Base-by-base conservation (phyloP, 1,140 invertebrate genomes). In the Trichogramma pretiosum region DNA sequence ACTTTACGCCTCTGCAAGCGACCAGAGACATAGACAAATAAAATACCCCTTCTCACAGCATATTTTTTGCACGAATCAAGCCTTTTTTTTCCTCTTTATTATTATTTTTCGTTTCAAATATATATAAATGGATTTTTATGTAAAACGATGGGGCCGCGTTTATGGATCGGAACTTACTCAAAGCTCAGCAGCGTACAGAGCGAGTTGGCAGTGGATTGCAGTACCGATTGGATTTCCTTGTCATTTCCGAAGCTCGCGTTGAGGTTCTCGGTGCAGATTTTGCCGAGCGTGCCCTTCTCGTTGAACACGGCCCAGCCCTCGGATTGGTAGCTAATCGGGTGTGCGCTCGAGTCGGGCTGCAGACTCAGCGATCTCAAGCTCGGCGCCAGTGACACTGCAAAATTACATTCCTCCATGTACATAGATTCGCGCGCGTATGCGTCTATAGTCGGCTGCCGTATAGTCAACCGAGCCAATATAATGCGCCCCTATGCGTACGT, bases 261-360 rank as follows among this genome's bases (percentile, higher is more conserved):
- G 8, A 87, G 70, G 53, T 83, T 83, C 44, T 85, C 84, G 21
- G 83, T 81, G 56, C 88, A 91, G 17, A 90, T 68, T 67, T 89
- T 89, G 24, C 86, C 87, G 16, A 78, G 67, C n/a, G 76, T 75
- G 8, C 87, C 87, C 57, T 85, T 84, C 65, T 90, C 86, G 44
- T 85, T 84, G 72, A 87, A 90, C 42, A 88, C 75, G 1, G 88
- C 84, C 65, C 82, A 89, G 3, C 89, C 89, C 52, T 81, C 79
- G 33, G 76, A 74, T 48, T 75, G 77, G 48, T 88, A 87, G 46
- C 79, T 74, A 1, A 77, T 67, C 18, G 81, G 72, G 55, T 87
- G 77, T 1, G 83, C 82, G 0, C 77, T 80, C 53, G 77, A 67
- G 40, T 72, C 63, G 13, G 74, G 72, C 30, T 74, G 70, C 44